Evolutionary conservation across 2,888 invertebrate genomes (phyloP).

Genomic region (Antitype chi): DNA sequence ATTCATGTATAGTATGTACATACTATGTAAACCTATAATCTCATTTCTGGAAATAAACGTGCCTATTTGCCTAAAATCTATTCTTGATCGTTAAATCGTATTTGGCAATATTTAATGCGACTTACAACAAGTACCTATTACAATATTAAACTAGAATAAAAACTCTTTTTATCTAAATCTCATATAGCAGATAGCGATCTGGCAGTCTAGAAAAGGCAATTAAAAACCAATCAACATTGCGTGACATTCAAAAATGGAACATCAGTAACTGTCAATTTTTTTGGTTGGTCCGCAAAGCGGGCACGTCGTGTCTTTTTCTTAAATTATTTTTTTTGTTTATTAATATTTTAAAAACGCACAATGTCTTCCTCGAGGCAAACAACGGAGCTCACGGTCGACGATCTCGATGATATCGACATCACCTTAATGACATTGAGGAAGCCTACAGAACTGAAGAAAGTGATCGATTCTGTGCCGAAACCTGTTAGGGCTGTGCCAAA

Average conservation of each 20-base stretch:
- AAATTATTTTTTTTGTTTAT: slow-evolving; percentile 67
- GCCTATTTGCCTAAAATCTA: slow-evolving; percentile 7
- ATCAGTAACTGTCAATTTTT: slow-evolving; percentile 74
- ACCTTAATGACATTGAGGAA: slow-evolving; percentile 85
- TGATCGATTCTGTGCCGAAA: slow-evolving; percentile 86
- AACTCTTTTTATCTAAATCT: slow-evolving; percentile 11
- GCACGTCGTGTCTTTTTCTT: slow-evolving; percentile 65
- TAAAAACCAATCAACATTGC: slow-evolving; percentile 41
- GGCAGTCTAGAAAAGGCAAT: slow-evolving; percentile 49
- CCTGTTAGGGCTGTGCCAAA: slow-evolving; percentile 86
- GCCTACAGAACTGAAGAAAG: slow-evolving; percentile 86
- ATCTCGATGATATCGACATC: slow-evolving; percentile 77
- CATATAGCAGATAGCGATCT: not conserved
- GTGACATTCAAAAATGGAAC: slow-evolving; percentile 70
- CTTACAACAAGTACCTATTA: not conserved
- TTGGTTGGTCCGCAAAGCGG: slow-evolving; percentile 56
- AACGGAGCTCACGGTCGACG: slow-evolving; percentile 72
- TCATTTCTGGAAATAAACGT: not conserved
- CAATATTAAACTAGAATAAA: not conserved
- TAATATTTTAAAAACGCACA: slow-evolving; percentile 56
- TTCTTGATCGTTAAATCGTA: not conserved
- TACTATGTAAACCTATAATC: not conserved
- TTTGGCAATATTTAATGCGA: not conserved
- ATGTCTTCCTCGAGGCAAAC: slow-evolving; percentile 72
- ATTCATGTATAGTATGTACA: not conserved